Percentiles rank a stretch among this genome's conserved stretches.
Conservation (phyloP, 2,888 invertebrate species). For the Oscheius sp. region DNA sequence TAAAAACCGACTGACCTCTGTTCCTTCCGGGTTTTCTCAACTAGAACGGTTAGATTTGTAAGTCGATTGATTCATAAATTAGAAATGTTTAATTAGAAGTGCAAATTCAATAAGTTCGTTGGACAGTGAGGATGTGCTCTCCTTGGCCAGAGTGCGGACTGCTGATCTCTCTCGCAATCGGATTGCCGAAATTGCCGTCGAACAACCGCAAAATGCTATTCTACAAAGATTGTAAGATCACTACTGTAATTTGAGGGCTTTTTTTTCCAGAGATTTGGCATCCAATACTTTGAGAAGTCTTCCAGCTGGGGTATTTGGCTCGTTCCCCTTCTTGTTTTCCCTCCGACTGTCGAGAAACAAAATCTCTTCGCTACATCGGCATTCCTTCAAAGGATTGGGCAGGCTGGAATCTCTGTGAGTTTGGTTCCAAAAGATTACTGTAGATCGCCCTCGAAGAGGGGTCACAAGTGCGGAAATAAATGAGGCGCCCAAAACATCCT, state of each 20-base stretch:
- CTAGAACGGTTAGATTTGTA: conserved; percentile 51
- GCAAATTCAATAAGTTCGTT: conserved; percentile 40
- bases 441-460: too few species aligned
- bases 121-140: conserved; percentile 30
- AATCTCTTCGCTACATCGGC: conserved; percentile 36
- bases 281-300: conserved; percentile 48
- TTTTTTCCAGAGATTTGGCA: conserved; percentile 49
- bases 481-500: too few species aligned
- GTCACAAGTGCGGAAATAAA: too few species aligned
- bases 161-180: conserved; percentile 48
- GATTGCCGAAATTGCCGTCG: conserved; percentile 33
- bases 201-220: neutral
- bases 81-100: conserved; percentile 30
- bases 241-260: neutral
- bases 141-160: conserved; percentile 31
- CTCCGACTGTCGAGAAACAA: conserved; percentile 51
- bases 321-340: conserved; percentile 40
- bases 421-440: neutral
- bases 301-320: conserved; percentile 39
- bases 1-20: conserved; percentile 43
- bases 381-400: conserved; percentile 42
- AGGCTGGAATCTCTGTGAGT: conserved; percentile 45
- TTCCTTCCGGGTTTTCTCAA: conserved; percentile 37
- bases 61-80: neutral
- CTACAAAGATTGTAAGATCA: conserved; percentile 32